Conservation (phyloP, 2,888 invertebrate genomes). For the Lithophane leautieri region DNA sequence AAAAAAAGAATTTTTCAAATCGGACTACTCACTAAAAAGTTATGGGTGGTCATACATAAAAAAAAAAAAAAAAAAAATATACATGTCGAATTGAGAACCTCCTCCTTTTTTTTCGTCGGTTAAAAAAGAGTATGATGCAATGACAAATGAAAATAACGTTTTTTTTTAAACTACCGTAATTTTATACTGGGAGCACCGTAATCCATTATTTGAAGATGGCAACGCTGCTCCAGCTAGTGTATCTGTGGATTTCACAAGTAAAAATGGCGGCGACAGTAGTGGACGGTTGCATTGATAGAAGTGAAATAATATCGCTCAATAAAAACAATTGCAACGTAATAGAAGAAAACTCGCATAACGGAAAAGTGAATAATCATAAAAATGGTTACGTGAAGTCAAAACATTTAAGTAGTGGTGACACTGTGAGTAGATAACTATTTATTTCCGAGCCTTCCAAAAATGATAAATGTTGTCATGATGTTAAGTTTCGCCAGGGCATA, state of each 20-base stretch:
- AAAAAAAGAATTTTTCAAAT: no score
- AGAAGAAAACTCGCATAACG: conserved; percentile 74
- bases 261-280: conserved; percentile 79
- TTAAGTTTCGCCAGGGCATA: conserved; percentile 10
- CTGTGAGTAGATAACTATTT: conserved; percentile 78
- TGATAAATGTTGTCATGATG: background rate
- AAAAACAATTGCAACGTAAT: conserved; percentile 74
- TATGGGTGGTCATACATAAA: no score
- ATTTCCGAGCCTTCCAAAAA: conserved; percentile 63
- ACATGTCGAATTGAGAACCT: no score
- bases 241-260: conserved; percentile 63
- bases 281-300: conserved; percentile 70
- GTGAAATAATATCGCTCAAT: conserved; percentile 61
- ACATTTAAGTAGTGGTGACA: conserved; percentile 74
- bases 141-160: no score
- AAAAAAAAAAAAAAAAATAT: no score
- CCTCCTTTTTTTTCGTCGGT: no score
- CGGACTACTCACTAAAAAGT: no score
- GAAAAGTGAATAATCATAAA: conserved; percentile 73
- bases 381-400: conserved; percentile 80
- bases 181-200: no score
- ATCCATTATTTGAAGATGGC: no score
- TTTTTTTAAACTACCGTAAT: no score
- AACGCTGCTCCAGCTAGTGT: no score
- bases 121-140: no score